A percentile compares a stretch with the other conserved stretches of the same genome.
phyloP scores from a whole-genome alignment of 2,888 invertebrate genomes.

The Camponotus fellah region DNA sequence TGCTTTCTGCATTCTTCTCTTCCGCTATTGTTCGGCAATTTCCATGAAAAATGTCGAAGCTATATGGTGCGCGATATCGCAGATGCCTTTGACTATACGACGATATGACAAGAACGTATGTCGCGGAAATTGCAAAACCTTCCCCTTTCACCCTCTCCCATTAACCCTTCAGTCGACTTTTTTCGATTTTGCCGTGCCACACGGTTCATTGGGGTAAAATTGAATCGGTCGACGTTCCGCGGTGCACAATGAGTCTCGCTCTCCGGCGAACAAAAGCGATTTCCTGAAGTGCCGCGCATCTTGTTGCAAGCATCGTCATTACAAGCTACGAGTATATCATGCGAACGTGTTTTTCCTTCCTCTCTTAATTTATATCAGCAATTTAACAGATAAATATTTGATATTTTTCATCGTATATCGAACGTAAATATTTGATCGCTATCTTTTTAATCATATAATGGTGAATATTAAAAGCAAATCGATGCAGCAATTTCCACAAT shows the following conservation, averaged over 20 bases:
- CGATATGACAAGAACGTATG: conserved; percentile 31
- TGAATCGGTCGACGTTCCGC: conserved; percentile 56
- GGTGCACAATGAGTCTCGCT: conserved; percentile 34
- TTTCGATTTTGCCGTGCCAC: conserved; percentile 64
- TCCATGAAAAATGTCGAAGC: conserved; percentile 75
- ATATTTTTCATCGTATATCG: background rate
- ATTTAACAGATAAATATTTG: conserved; percentile 8
- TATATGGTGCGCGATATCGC: conserved; percentile 63
- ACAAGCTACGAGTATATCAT: background rate
- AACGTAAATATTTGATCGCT: background rate
- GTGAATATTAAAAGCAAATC: background rate
- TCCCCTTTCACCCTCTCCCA: conserved; percentile 19
- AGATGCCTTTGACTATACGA: conserved; percentile 56
- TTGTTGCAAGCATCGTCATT: conserved; percentile 17
- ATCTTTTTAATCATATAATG: conserved; percentile 8
- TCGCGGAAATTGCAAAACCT: conserved; percentile 70
- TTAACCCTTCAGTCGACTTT: conserved; percentile 30
- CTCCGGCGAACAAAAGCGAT: conserved; percentile 23
- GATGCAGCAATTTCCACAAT: conserved; percentile 1
- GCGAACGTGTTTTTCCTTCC: background rate
- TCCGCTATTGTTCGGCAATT: conserved; percentile 73
- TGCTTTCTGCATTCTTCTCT: conserved; percentile 25
- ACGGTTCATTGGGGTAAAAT: conserved; percentile 66
- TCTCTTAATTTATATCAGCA: background rate
- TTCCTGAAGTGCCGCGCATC: conserved; percentile 26